Evolutionary conservation across 1,140 invertebrate species (phyloP).

Genomic region (Trypoxylus dichotomus): DNA sequence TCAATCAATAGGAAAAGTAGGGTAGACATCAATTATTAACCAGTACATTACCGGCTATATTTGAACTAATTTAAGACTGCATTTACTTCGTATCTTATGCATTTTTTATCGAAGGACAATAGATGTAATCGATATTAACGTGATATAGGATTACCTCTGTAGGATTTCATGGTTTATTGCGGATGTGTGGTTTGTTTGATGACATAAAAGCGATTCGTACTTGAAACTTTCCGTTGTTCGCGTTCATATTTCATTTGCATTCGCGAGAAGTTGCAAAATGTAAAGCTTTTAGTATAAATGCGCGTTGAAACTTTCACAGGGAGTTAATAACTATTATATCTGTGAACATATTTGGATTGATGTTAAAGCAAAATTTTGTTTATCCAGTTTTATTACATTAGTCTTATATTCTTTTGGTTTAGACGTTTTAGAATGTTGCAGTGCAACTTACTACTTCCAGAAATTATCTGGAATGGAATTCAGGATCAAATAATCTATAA

Average conservation of each 20-base stretch:
- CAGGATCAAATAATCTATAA: no score
- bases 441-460: no score
- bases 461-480: no score
- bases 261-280: no score
- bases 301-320: no score
- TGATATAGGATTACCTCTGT: neutral
- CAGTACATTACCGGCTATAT: neutral
- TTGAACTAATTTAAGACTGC: neutral
- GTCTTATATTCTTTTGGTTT: no score
- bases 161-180: conserved; percentile 1
- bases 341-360: no score
- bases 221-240: neutral
- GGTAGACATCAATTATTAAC: conserved; percentile 5
- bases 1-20: neutral
- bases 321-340: no score
- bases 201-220: neutral
- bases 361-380: no score
- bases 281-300: no score
- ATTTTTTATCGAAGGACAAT: conserved; percentile 16
- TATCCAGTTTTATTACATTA: no score
- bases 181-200: neutral
- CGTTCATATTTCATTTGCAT: neutral
- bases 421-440: no score
- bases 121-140: neutral
- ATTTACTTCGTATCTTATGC: neutral